Evolutionary conservation across 2,888 invertebrate genomes (phyloP), one percentile per base, ranked within the genome.

Genomic region (Hydrotaea cyrtoneurina): DNA sequence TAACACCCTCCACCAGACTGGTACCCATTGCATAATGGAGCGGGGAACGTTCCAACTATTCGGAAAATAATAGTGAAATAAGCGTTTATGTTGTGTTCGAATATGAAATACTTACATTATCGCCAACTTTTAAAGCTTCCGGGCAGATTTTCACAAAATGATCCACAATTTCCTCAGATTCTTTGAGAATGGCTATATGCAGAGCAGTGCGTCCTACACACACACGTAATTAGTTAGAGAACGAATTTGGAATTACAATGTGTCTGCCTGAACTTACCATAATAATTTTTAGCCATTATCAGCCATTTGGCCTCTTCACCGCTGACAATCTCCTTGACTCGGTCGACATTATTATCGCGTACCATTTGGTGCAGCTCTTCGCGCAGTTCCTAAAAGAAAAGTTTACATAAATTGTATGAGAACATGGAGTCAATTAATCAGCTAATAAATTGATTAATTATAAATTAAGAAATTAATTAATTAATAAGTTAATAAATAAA

Each of bases 1-100:
- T 97, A 62, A 97, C 93, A 11, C 95, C 94, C 92, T 98, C 97
- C 80, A 97, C 96, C 87, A 96, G 95, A 80, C 96, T 96, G 2
- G 97, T 95, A 8, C 97, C 97, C 97, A 97, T 97, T 0, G 97
- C 97, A 92, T 98, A 98, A 92, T 98, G 98, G 39, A 98, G 93
- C 0, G 97, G 95, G 13, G 96, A 97, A 88, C 98, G 94, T 91
- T 97, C 97, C 93, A 98, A 91, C 98, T 98, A 91, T 46, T 83
- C 19, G 43, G 46, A n/a, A n/a, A n/a, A n/a, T n/a, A n/a, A n/a
- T n/a, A n/a, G n/a, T n/a, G n/a, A n/a, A n/a, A n/a, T n/a, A n/a
- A n/a, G n/a, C n/a, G n/a, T n/a, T n/a, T n/a, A n/a, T n/a, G n/a
- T n/a, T n/a, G n/a, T n/a, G n/a, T n/a, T n/a, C n/a, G n/a, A n/a